Percentiles rank a stretch among this genome's conserved stretches.
These are phyloP conservation scores for Strongylocentrotus purpuratus DNA, from an alignment of 35 echinoderm and acorn worm genomes.

Conservation along the genomic window DNA sequence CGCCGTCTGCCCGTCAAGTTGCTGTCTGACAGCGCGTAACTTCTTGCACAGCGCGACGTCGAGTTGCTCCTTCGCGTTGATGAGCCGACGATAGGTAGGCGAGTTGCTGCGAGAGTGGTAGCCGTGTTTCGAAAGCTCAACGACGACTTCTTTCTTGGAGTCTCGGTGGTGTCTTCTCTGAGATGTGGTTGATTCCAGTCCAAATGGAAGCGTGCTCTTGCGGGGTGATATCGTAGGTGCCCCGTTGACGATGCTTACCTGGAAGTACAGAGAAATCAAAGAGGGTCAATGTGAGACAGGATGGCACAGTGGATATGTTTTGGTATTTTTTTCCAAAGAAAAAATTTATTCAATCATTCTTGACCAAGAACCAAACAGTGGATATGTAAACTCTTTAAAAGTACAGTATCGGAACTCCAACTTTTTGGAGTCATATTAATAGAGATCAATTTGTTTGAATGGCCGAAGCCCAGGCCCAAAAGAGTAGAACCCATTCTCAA, in stretches of 20 bases:
- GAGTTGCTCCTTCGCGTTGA: constrained; percentile 40
- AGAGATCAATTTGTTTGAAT: too few species aligned
- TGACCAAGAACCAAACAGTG: too few species aligned
- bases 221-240: constrained; percentile 9
- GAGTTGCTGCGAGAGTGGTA: constrained; percentile 61
- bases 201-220: not conserved
- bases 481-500: too few species aligned
- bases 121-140: constrained; percentile 50
- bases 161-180: not conserved
- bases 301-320: too few species aligned
- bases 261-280: too few species aligned
- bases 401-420: too few species aligned
- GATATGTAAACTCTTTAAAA: too few species aligned
- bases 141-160: not conserved
- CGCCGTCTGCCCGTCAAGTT: constrained; percentile 47
- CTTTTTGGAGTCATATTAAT: too few species aligned
- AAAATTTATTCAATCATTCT: too few species aligned
- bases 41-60: constrained; percentile 30
- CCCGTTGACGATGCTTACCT: constrained; percentile 43
- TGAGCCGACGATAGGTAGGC: constrained; percentile 53
- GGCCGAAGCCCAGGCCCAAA: too few species aligned
- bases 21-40: constrained; percentile 12
- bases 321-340: too few species aligned
- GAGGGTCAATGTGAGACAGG: too few species aligned
- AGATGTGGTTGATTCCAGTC: not conserved